These are phyloP conservation scores for Automeris io DNA, from an alignment of 2,888 invertebrate genomes.

Conservation along the genomic window DNA sequence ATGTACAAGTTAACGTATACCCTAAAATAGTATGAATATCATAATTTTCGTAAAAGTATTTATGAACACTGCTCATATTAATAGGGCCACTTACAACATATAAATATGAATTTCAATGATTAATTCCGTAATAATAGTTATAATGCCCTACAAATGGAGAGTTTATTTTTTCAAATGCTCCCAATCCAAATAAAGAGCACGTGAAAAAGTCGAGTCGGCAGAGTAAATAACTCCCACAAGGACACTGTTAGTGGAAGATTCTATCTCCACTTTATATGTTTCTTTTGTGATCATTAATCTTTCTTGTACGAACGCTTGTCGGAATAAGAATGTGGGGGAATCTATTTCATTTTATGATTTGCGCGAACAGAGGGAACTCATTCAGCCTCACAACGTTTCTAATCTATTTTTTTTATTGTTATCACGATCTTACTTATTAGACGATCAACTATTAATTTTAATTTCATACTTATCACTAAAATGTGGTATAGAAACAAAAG, in stretches of 20 bases:
- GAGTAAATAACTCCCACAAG: conserved; percentile 76
- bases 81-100: too few relatives aligned
- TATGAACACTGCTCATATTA: too few relatives aligned
- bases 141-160: too few relatives aligned
- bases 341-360: conserved; percentile 77
- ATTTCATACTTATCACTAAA: not conserved
- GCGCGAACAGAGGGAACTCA: conserved; percentile 67
- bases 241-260: conserved; percentile 76
- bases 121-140: not conserved
- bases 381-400: conserved; percentile 74
- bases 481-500: too few relatives aligned
- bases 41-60: too few relatives aligned
- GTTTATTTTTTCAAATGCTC: conserved; percentile 38
- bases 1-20: too few relatives aligned
- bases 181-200: conserved; percentile 54
- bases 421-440: conserved; percentile 37
- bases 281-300: conserved; percentile 78
- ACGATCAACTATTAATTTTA: not conserved
- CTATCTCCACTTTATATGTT: conserved; percentile 77
- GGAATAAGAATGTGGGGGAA: conserved; percentile 77
- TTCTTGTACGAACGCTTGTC: conserved; percentile 77
- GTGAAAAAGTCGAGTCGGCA: conserved; percentile 67
- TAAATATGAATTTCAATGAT: too few relatives aligned
- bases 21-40: too few relatives aligned
- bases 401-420: conserved; percentile 77